Conservation (phyloP, 2,113 vertebrate species). For the Orientallactaga bullata region DNA sequence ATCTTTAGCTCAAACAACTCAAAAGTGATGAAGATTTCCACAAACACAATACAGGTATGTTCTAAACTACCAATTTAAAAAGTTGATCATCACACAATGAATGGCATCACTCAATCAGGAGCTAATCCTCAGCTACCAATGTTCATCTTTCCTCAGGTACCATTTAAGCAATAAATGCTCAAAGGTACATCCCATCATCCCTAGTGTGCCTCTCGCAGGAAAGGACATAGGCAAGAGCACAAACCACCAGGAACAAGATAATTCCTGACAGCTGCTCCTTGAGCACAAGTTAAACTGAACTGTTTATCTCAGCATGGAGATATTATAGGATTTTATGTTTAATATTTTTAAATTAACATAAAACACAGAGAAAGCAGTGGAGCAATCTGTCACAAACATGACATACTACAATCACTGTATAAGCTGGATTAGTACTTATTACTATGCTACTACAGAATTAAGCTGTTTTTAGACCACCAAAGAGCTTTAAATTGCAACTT, state of each 20-base stretch:
- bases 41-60: slow-evolving; percentile 31
- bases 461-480: slow-evolving; percentile 92
- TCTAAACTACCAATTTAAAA: slow-evolving; percentile 18
- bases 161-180: slow-evolving; percentile 89
- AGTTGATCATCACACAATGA: slow-evolving; percentile 80
- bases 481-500: slow-evolving; percentile 91
- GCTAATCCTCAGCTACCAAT: slow-evolving; percentile 83
- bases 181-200: slow-evolving; percentile 87
- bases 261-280: slow-evolving; percentile 91
- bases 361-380: slow-evolving; percentile 90
- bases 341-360: slow-evolving; percentile 92
- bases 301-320: slow-evolving; percentile 91
- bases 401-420: slow-evolving; percentile 90
- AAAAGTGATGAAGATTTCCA: slow-evolving; percentile 58
- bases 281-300: slow-evolving; percentile 90
- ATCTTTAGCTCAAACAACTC: slow-evolving; percentile 63
- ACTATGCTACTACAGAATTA: slow-evolving; percentile 89
- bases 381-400: slow-evolving; percentile 90
- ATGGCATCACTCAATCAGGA: slow-evolving; percentile 84
- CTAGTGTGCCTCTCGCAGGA: slow-evolving; percentile 84
- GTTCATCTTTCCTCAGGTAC: slow-evolving; percentile 85
- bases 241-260: slow-evolving; percentile 86
- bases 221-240: slow-evolving; percentile 88
- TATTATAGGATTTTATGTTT: slow-evolving; percentile 90
- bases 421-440: slow-evolving; percentile 92